These are phyloP conservation scores for Paragorgia papillata DNA, from an alignment of 92 coral and sea anemone genomes.

Conservation along the genomic window DNA sequence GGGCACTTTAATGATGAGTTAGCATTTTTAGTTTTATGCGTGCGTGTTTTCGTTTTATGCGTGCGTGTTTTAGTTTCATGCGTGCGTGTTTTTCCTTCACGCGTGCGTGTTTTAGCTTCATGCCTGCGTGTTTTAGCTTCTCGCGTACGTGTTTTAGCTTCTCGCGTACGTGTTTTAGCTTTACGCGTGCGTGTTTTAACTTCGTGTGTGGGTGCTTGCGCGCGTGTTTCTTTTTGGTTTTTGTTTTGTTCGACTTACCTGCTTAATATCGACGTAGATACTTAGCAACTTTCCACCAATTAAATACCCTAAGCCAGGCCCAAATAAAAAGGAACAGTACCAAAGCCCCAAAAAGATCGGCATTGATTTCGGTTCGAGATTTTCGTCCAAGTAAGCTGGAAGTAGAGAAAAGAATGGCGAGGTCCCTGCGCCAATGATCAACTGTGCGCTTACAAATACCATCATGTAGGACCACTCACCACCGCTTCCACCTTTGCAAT, in stretches of 20 bases:
- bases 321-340: constrained; percentile 65
- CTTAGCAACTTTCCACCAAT: constrained; percentile 78
- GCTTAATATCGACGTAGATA: constrained; percentile 71
- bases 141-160: no score
- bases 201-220: no score
- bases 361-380: constrained; percentile 75
- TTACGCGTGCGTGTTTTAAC: no score
- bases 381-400: constrained; percentile 95
- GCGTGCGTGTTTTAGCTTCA: no score
- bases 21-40: no score
- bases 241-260: constrained; percentile 54
- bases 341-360: constrained; percentile 85
- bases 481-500: constrained; percentile 63
- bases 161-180: no score
- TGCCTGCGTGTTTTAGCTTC: no score
- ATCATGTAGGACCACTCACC: constrained; percentile 70
- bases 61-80: no score
- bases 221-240: no score
- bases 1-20: no score
- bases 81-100: no score
- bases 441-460: constrained; percentile 69
- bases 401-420: constrained; percentile 88
- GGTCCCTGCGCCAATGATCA: constrained; percentile 92
- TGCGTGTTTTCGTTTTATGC: no score
- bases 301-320: constrained; percentile 84